A percentile compares a stretch with the other conserved stretches of the same genome.
These are phyloP conservation scores for Tribolium castaneum DNA, from an alignment of 1,140 invertebrate species.

Conservation along the genomic window DNA sequence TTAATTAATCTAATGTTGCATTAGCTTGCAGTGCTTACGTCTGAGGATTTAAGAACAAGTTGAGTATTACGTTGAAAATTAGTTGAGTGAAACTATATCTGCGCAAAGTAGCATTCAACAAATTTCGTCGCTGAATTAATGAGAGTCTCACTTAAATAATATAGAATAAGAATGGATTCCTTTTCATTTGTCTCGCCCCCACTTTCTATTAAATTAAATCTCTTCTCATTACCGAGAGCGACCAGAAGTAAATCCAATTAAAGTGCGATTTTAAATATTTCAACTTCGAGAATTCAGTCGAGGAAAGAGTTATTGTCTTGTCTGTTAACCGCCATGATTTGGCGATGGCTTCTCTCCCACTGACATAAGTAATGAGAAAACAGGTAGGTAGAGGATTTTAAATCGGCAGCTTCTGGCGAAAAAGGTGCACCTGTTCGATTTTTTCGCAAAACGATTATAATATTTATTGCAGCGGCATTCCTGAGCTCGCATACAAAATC, in stretches of 20 bases:
- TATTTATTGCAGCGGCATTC: not conserved
- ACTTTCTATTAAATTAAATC: conserved; percentile 26
- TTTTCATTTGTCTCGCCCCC: conserved; percentile 17
- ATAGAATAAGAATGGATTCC: conserved; percentile 13
- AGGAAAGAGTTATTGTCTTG: conserved; percentile 11
- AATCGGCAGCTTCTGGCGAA: not conserved
- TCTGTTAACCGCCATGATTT: conserved; percentile 12
- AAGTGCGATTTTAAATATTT: conserved; percentile 22
- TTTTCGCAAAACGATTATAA: not conserved
- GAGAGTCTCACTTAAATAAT: not conserved
- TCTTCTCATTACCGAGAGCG: conserved; percentile 3
- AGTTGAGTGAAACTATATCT: not conserved
- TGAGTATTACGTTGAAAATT: not conserved
- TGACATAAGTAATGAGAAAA: conserved; percentile 20
- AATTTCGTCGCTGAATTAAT: conserved; percentile 1
- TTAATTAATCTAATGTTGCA: not conserved
- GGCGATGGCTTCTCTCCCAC: not conserved
- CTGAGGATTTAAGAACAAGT: not conserved
- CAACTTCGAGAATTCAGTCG: not conserved
- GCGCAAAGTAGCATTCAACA: not conserved
- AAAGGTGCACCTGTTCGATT: conserved; percentile 7
- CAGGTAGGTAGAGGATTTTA: not conserved
- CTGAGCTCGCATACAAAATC: not conserved
- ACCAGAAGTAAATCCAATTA: conserved; percentile 19
- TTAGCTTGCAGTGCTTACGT: not conserved